A percentile compares a stretch with the other conserved stretches of the same genome.
phyloP scores from a whole-genome alignment of 2,797 vertebrate genomes.

The Paedocypris micromegethes region DNA sequence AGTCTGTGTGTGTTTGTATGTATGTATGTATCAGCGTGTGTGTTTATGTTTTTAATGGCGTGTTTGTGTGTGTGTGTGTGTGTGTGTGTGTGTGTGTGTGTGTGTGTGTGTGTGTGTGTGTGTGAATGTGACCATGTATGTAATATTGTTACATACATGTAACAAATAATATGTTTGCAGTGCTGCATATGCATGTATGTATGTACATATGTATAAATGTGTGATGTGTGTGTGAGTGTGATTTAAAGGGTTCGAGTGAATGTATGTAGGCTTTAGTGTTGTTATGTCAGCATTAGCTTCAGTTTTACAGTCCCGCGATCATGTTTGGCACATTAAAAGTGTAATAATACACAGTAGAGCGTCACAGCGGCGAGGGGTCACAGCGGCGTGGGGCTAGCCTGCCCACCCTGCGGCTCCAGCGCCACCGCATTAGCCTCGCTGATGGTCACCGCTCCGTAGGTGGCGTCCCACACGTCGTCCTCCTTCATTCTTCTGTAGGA shows the following conservation, averaged over 20 bases:
- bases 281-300: constrained; percentile 9
- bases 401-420: constrained; percentile 68
- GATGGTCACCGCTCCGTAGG: constrained; percentile 79
- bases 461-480: constrained; percentile 78
- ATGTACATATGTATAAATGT: too few species aligned
- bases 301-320: constrained; percentile 11
- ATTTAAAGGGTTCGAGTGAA: neutral
- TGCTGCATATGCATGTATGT: too few species aligned
- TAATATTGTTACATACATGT: too few species aligned
- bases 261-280: neutral
- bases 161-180: too few species aligned
- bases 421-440: constrained; percentile 70
- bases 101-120: too few species aligned
- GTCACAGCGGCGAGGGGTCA: constrained; percentile 36
- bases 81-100: too few species aligned
- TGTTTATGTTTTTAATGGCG: too few species aligned
- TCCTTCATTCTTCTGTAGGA: constrained; percentile 87
- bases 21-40: too few species aligned
- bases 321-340: constrained; percentile 14
- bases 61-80: too few species aligned
- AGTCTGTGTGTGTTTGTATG: too few species aligned
- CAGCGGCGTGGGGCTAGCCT: constrained; percentile 62
- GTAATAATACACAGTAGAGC: too few species aligned
- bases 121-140: too few species aligned
- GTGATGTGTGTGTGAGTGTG: neutral